phyloP scores from a whole-genome alignment of 2,888 invertebrate genomes.

The Lypha dubia region DNA sequence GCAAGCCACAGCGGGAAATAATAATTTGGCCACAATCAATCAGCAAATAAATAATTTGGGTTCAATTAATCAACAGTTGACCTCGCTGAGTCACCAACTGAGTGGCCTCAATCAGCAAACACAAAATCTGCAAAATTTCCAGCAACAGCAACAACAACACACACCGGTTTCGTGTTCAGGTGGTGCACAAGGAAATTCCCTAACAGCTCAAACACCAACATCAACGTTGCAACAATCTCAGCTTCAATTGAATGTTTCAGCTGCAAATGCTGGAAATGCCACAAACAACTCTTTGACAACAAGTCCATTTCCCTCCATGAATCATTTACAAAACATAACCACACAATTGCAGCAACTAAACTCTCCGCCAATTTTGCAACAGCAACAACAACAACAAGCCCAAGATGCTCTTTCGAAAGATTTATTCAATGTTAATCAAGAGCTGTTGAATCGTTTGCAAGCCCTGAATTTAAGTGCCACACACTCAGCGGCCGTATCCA shows the following conservation, averaged over 20 bases:
- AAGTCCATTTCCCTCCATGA: constrained; percentile 81
- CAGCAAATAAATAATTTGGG: constrained; percentile 83
- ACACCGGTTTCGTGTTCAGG: constrained; percentile 54
- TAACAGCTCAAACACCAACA: constrained; percentile 72
- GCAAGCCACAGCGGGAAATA: constrained; percentile 80
- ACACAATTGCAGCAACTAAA: constrained; percentile 80
- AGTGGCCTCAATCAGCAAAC: constrained; percentile 83
- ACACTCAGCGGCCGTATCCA: constrained; percentile 71
- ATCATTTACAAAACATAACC: constrained; percentile 81
- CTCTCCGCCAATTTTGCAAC: constrained; percentile 73
- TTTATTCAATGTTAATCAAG: constrained; percentile 83
- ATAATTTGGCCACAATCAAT: constrained; percentile 82
- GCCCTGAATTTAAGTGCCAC: constrained; percentile 80
- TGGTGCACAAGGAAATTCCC: constrained; percentile 72
- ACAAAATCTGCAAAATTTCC: constrained; percentile 83
- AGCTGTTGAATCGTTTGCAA: constrained; percentile 82
- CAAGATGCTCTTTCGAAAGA: constrained; percentile 83
- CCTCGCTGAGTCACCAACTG: constrained; percentile 82
- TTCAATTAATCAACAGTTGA: constrained; percentile 83
- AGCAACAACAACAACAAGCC: constrained; percentile 74
- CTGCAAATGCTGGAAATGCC: constrained; percentile 74
- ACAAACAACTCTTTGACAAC: constrained; percentile 74
- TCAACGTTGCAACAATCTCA: constrained; percentile 75
- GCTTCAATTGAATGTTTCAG: constrained; percentile 78
- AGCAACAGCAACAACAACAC: constrained; percentile 76